These are phyloP conservation scores for Agelaius tricolor DNA, from an alignment of 2,113 vertebrate genomes.

Conservation along the genomic window DNA sequence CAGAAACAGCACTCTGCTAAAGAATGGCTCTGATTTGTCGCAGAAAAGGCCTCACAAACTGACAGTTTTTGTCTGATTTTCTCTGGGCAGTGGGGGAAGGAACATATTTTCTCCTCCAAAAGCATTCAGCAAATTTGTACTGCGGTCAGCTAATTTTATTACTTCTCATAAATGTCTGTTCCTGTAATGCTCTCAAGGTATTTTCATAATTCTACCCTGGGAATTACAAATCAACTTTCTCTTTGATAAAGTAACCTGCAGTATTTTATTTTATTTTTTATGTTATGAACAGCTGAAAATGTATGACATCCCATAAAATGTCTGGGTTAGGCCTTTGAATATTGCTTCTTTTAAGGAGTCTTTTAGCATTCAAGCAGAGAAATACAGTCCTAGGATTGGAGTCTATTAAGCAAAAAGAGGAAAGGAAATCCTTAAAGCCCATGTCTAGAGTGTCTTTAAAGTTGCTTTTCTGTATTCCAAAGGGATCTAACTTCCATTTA, in stretches of 20 bases:
- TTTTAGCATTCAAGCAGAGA: slow-evolving; percentile 52
- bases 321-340: slow-evolving; percentile 61
- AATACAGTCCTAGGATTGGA: slow-evolving; percentile 62
- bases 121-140: slow-evolving; percentile 68
- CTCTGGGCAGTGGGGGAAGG: slow-evolving; percentile 29
- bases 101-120: slow-evolving; percentile 56
- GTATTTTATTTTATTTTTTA: slow-evolving; percentile 70
- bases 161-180: slow-evolving; percentile 69
- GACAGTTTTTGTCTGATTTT: slow-evolving; percentile 38
- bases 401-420: slow-evolving; percentile 55
- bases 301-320: slow-evolving; percentile 69
- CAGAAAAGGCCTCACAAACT: slow-evolving; percentile 11
- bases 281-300: slow-evolving; percentile 69
- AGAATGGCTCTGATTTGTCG: background rate
- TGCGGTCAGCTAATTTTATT: slow-evolving; percentile 72
- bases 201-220: slow-evolving; percentile 67
- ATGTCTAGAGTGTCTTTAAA: slow-evolving; percentile 61
- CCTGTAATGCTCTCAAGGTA: slow-evolving; percentile 66
- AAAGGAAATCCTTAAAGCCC: slow-evolving; percentile 63
- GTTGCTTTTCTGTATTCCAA: slow-evolving; percentile 58
- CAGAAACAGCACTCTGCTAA: background rate
- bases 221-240: slow-evolving; percentile 67
- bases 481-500: slow-evolving; percentile 59
- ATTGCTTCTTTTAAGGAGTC: slow-evolving; percentile 53
- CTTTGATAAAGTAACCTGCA: slow-evolving; percentile 67